phyloP scores from a whole-genome alignment of 2,113 vertebrate species.

The Pseudorectes ferrugineus region DNA sequence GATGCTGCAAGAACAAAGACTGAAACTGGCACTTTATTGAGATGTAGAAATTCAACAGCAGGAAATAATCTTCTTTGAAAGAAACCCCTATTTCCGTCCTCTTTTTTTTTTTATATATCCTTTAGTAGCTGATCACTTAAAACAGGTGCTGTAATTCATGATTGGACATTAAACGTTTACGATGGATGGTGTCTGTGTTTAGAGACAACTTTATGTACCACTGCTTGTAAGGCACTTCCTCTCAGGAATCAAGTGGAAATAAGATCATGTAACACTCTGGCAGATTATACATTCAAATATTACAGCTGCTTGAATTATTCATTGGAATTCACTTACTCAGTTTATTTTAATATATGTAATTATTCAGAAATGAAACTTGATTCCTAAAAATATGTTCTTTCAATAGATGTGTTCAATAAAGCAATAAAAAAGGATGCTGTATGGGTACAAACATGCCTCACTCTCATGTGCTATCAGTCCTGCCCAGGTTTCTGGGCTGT shows the following conservation, averaged over 20 bases:
- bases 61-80: slow-evolving; percentile 64
- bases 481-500: neutral
- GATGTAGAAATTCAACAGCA: slow-evolving; percentile 54
- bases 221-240: slow-evolving; percentile 58
- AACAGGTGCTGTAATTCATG: slow-evolving; percentile 63
- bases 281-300: slow-evolving; percentile 45
- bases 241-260: slow-evolving; percentile 47
- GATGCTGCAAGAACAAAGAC: slow-evolving; percentile 27
- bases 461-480: neutral
- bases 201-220: slow-evolving; percentile 56
- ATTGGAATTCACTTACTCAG: slow-evolving; percentile 10
- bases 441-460: neutral
- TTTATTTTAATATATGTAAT: slow-evolving; percentile 21
- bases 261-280: slow-evolving; percentile 31
- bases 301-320: slow-evolving; percentile 18
- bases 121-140: slow-evolving; percentile 67
- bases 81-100: slow-evolving; percentile 41
- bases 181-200: slow-evolving; percentile 52
- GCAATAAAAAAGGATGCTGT: neutral
- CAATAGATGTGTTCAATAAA: neutral
- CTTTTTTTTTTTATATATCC: slow-evolving; percentile 1
- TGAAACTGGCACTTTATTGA: slow-evolving; percentile 46
- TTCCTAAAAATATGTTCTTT: neutral
- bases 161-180: slow-evolving; percentile 58
- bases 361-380: slow-evolving; percentile 25